A percentile compares a stretch with the other conserved stretches of the same genome.
phyloP scores from a whole-genome alignment of 2,113 vertebrate species.

The Phycodurus eques region DNA sequence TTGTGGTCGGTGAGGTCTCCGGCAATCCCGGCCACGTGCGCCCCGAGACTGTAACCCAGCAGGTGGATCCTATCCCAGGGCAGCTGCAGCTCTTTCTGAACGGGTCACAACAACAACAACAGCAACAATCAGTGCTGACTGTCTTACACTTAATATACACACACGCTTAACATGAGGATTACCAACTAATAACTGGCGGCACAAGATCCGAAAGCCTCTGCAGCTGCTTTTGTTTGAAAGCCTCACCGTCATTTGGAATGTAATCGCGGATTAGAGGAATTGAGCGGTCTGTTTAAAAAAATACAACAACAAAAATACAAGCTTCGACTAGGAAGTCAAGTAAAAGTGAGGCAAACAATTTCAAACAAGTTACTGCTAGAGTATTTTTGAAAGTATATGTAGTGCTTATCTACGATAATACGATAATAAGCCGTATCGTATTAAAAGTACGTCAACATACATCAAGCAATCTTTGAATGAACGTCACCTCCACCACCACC shows the following conservation, averaged over 20 bases:
- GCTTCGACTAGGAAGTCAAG: constrained; percentile 11
- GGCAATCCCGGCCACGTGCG: constrained; percentile 91
- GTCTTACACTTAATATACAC: not conserved
- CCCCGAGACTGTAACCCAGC: constrained; percentile 94
- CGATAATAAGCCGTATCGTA: too few species aligned
- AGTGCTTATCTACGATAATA: constrained; percentile 8
- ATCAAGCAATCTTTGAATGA: too few species aligned
- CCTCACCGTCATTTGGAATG: constrained; percentile 7
- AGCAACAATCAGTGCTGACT: not conserved
- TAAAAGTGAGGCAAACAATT: constrained; percentile 15
- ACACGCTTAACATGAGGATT: not conserved
- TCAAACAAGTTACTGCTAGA: not conserved
- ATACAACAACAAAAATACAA: not conserved
- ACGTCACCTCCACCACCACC: too few species aligned
- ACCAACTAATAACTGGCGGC: not conserved
- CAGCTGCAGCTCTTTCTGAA: constrained; percentile 81
- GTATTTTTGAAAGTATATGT: constrained; percentile 3
- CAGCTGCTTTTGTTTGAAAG: not conserved
- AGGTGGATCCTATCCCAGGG: constrained; percentile 87
- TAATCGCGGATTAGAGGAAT: constrained; percentile 7
- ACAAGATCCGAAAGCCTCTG: not conserved
- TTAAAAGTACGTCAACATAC: too few species aligned
- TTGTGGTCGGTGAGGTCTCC: constrained; percentile 85
- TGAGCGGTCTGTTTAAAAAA: not conserved
- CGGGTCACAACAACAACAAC: not conserved